Percentiles rank a stretch among this genome's conserved stretches.
These are phyloP conservation scores for Colletes collaris DNA, from an alignment of 2,888 invertebrate genomes.

Conservation along the genomic window DNA sequence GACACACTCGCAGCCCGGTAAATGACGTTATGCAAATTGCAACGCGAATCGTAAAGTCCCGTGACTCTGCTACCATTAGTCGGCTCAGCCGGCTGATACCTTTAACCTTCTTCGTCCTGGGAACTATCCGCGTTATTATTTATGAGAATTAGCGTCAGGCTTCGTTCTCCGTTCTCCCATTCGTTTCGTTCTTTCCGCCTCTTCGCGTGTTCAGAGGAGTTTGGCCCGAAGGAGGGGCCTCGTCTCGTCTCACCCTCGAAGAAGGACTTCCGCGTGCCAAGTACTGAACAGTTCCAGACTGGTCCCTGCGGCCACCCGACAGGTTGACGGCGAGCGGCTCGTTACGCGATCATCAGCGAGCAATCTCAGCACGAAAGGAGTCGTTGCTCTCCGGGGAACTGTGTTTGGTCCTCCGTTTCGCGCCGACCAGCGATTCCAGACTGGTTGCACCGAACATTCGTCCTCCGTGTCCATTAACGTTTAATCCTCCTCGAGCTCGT, in stretches of 20 bases:
- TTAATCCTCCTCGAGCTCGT: too few relatives aligned
- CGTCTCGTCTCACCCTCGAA: constrained; percentile 36
- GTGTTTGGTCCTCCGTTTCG: constrained; percentile 1
- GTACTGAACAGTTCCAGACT: constrained; percentile 46
- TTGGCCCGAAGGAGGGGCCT: constrained; percentile 26
- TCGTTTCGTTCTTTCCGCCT: not conserved
- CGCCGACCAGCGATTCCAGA: constrained; percentile 10
- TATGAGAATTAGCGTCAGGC: constrained; percentile 68
- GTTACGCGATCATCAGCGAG: constrained; percentile 66
- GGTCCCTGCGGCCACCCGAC: constrained; percentile 41
- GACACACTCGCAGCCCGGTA: constrained; percentile 38
- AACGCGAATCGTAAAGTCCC: constrained; percentile 54
- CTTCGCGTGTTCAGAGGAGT: constrained; percentile 14
- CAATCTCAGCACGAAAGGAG: constrained; percentile 53
- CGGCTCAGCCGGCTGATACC: constrained; percentile 31
- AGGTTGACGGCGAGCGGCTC: constrained; percentile 63
- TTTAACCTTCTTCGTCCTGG: constrained; percentile 41
- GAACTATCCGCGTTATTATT: constrained; percentile 66
- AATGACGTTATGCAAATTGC: constrained; percentile 64
- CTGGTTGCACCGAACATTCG: not conserved
- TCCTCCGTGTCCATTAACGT: too few relatives aligned
- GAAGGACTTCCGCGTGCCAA: constrained; percentile 66
- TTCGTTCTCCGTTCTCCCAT: constrained; percentile 3
- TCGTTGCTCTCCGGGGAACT: constrained; percentile 25
- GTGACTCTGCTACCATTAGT: constrained; percentile 60